Base-by-base conservation (phyloP, 2,113 vertebrate genomes). In the Rhizomys pruinosus region DNA sequence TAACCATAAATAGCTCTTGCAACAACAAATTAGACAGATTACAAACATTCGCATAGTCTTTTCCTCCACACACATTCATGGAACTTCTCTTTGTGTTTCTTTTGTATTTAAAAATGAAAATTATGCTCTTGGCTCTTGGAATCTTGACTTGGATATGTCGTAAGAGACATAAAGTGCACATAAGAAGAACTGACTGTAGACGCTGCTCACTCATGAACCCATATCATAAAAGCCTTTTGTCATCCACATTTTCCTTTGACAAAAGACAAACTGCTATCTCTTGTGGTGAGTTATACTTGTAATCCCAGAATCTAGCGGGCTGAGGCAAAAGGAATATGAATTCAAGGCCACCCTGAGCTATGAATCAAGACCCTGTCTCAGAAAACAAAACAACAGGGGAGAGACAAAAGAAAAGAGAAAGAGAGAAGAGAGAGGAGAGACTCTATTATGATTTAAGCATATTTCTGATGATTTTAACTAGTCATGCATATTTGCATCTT, bases 401-500 rank as follows among this genome's bases (percentile, higher is more conserved):
- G 78, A 81, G 2, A 32, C 47, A 64, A 19, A 8, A 22, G 66
- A 86, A 74, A 20, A 72, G 29, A 29, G 29, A 68, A 29, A 68
- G 66, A 68, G 32, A 34, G 12, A 34, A 15, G 3, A 29, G 34
- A 29, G 29, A 29, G 34, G 29, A 68, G 27, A 66, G 64, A 32
- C 9, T 68, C 32, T 13, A 61, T 37, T 80, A 5, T 80, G 11
- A 80, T 37, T 15, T 11, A 61, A 42, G 37, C 47, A 57, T 1
- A 52, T 76, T 29, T 96, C 69, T 81, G 77, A 87, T 87, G 11
- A 55, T 74, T 80, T 91, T 89, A 92, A 55, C 69, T 52, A 15
- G 77, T 89, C 66, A n/a, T 47, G 12, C 1, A 84, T 52, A 71
- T 79, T 84, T 90, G 25, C 73, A 59, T 88, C 7, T 94, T 93